A percentile compares a stretch with the other conserved stretches of the same genome.
These are phyloP conservation scores for Strigamia transsilvanica DNA, from an alignment of 2,888 invertebrate species.

Conservation along the genomic window DNA sequence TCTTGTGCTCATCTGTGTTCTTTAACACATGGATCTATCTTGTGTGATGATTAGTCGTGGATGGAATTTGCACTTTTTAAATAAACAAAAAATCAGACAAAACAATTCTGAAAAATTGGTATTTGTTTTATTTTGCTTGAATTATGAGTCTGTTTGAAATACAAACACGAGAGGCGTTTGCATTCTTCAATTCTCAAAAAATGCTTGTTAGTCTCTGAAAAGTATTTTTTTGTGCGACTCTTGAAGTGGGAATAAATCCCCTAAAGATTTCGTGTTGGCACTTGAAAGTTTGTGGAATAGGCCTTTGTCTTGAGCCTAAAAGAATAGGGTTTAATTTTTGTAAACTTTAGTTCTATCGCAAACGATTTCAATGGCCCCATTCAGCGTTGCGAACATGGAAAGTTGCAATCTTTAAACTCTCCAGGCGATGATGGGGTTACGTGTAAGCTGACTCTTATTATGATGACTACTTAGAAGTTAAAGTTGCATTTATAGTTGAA, in stretches of 20 bases:
- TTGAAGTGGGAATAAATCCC: neutral
- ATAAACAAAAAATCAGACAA: neutral
- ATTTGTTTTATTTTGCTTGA: neutral
- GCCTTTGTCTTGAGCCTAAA: constrained; percentile 16
- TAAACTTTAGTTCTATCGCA: constrained; percentile 3
- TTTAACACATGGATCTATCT: neutral
- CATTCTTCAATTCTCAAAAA: neutral
- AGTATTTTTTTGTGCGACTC: neutral
- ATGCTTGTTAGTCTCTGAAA: neutral
- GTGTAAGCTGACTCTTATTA: neutral
- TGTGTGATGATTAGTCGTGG: neutral
- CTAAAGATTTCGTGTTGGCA: constrained; percentile 18
- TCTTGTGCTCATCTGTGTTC: neutral
- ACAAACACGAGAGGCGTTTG: neutral
- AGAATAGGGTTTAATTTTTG: constrained; percentile 47
- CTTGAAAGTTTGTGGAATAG: neutral
- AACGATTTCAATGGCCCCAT: constrained; percentile 16
- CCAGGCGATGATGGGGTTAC: constrained; percentile 6
- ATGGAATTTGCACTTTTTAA: neutral
- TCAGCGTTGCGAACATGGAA: constrained; percentile 14
- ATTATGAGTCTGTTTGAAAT: neutral
- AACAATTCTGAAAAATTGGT: neutral
- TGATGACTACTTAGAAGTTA: neutral
- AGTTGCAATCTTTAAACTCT: constrained; percentile 33
- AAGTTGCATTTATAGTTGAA: neutral